A percentile compares a stretch with the other conserved stretches of the same genome.
Conservation (phyloP, 2,888 invertebrate genomes). For the Mesoligia furuncula region DNA sequence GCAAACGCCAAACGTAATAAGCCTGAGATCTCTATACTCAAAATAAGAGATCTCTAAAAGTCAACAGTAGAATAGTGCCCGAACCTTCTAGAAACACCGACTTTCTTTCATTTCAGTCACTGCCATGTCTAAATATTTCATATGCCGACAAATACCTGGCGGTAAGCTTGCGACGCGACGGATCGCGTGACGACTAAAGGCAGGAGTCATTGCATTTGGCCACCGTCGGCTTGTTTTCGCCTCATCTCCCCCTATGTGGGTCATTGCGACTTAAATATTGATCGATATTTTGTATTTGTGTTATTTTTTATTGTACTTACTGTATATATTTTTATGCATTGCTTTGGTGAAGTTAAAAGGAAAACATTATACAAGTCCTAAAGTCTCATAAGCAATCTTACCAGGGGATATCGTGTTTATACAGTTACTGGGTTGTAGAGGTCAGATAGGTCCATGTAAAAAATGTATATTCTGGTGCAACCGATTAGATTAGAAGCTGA, state of each 20-base stretch:
- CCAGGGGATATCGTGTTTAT: background rate
- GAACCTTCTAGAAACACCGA: constrained; percentile 34
- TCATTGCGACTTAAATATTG: constrained; percentile 81
- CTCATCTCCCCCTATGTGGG: constrained; percentile 83
- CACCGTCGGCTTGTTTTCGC: constrained; percentile 68
- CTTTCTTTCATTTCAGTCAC: background rate
- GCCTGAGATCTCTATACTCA: background rate
- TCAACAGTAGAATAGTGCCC: background rate
- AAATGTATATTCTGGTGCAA: background rate
- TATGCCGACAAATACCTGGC: constrained; percentile 74
- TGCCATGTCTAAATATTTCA: constrained; percentile 74
- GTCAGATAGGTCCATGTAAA: background rate
- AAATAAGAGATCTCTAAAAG: background rate
- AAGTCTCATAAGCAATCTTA: background rate
- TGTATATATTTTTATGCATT: constrained; percentile 10
- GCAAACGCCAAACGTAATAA: background rate
- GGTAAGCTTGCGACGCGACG: constrained; percentile 85
- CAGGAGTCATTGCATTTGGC: constrained; percentile 87
- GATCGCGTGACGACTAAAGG: constrained; percentile 87
- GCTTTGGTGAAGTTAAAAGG: background rate
- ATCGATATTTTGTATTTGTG: constrained; percentile 68
- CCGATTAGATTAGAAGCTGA: background rate
- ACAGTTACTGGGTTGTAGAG: background rate
- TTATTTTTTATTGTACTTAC: constrained; percentile 30
- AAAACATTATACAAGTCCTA: background rate